Evolutionary conservation across 2,797 vertebrate genomes (phyloP), one percentile per base, ranked within the genome.

Genomic region (Alca torda): DNA sequence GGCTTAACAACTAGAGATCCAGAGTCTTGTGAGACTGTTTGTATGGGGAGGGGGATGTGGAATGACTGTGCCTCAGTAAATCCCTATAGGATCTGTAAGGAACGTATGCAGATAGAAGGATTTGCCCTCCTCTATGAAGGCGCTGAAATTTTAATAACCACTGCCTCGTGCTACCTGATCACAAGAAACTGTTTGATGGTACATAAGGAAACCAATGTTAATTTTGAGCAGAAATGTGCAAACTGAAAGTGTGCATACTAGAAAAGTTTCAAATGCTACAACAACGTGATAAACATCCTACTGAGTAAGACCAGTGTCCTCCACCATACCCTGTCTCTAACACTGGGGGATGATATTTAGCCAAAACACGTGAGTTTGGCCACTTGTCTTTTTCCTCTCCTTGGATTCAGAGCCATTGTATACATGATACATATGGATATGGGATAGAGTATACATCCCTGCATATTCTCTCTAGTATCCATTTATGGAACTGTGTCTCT

Each of bases 381-480:
- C 60, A 80, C 68, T 31, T 65, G 83, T 19, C 31, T 76, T 87
- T 79, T 79, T 85, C 37, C 10, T 74, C 23, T 54, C 10, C 43
- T 31, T 17, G 21, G 43, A 50, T 70, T 70, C 69, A 60, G 16
- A 87, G 69, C 6, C 2, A 0, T 41, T 60, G 39, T 43, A 25
- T 41, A 39, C 0, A 0, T 45, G 18, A 43, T 43, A 16, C 2
- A 11, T 60, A 39, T 0, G 3, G 67, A 15, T 60, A 56, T 21
- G 37, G 30, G 16, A 68, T 2, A n/a, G 45, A 68, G 12, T 39
- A 37, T 51, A 46, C 23, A 72, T 19, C 33, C 57, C 28, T 53
- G 28, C 13, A 24, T 35, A 61, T 31, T 64, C 11, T 76, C 15
- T 51, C 28, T 60, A 28, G n/a, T 28, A 25, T 75, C 26, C 4